phyloP scores from a whole-genome alignment of 2,113 vertebrate genomes.

The Dipodomys ordii region DNA sequence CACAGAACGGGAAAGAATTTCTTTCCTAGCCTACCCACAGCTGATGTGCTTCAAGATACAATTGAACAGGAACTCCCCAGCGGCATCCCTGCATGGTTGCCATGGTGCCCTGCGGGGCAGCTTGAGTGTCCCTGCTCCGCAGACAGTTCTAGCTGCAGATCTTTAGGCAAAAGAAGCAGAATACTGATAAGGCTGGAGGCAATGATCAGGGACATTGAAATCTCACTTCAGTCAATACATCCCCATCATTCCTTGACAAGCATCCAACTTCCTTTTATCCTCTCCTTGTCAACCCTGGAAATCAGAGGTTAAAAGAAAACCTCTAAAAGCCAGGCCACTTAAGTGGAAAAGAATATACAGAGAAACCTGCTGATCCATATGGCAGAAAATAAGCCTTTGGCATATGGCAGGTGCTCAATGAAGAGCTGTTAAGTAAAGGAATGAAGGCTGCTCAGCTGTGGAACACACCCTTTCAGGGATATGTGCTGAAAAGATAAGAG shows the following conservation, averaged over 20 bases:
- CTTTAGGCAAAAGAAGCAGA: conserved; percentile 30
- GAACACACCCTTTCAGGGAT: neutral
- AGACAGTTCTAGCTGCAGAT: neutral
- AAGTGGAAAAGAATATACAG: neutral
- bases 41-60: conserved; percentile 47
- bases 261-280: neutral
- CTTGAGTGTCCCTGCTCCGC: neutral
- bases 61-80: conserved; percentile 14
- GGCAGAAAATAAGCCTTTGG: conserved; percentile 24
- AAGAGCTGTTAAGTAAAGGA: conserved; percentile 6
- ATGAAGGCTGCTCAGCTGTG: neutral
- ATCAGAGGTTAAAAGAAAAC: conserved; percentile 54
- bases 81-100: conserved; percentile 50
- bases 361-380: neutral
- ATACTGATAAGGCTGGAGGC: neutral
- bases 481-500: conserved; percentile 42
- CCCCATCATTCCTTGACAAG: neutral
- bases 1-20: neutral
- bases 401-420: neutral
- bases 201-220: neutral
- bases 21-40: conserved; percentile 56
- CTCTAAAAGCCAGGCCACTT: neutral
- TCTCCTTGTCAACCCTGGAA: neutral
- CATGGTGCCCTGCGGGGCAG: conserved; percentile 19
- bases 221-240: neutral